Percentiles rank a stretch among this genome's conserved stretches.
These are phyloP conservation scores for Pelodiscus sinensis DNA, from an alignment of 2,113 vertebrate genomes.

Conservation along the genomic window DNA sequence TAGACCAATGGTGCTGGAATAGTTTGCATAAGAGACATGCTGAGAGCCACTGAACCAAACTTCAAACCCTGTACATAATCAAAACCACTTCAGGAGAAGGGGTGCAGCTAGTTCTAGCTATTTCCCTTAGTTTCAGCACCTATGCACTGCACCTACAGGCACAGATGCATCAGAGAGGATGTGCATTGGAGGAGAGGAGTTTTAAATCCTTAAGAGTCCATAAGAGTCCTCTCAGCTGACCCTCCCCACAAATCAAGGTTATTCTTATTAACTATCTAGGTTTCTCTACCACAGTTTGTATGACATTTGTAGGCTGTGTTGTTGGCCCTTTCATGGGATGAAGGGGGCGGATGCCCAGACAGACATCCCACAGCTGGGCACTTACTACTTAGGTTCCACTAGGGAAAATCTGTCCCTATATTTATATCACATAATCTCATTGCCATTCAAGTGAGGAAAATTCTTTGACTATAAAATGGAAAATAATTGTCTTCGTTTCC, in stretches of 20 bases:
- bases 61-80: too few species aligned
- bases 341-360: not conserved
- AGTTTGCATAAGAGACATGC: too few species aligned
- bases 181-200: not conserved
- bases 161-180: not conserved
- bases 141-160: not conserved
- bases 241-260: not conserved
- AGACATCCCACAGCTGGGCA: not conserved
- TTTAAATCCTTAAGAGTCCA: not conserved
- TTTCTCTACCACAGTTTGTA: not conserved
- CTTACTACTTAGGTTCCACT: not conserved
- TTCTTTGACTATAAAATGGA: not conserved
- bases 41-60: too few species aligned
- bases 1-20: not conserved
- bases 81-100: too few species aligned
- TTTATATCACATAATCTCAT: not conserved
- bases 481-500: not conserved
- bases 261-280: not conserved
- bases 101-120: too few species aligned
- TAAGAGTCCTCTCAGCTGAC: fast-evolving
- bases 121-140: too few species aligned
- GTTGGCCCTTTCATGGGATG: fast-evolving
- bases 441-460: not conserved
- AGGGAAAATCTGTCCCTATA: not conserved
- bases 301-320: not conserved